Evolutionary conservation across 2,113 vertebrate genomes (phyloP), one percentile per base, ranked within the genome.

Genomic region (Prionailurus viverrinus): DNA sequence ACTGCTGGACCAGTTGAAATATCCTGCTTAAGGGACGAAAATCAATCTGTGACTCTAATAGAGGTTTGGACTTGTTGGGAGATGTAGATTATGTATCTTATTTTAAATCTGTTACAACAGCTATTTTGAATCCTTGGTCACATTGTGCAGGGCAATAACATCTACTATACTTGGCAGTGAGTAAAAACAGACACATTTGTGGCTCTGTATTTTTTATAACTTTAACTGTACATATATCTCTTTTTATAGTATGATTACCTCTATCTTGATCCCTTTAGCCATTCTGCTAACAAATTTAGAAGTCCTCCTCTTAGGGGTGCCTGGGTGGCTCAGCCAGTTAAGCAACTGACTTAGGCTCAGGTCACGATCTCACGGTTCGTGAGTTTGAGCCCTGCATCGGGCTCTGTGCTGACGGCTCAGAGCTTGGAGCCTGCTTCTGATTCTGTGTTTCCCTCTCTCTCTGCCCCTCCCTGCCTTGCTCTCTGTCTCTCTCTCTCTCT

Each of bases 221-320:
- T 29, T 93, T 36, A 94, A 3, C 27, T 93, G 25, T 12, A 78
- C 27, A 29, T 53, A 29, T 87, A 68, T 78, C 33, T 96, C 53
- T 79, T 89, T 91, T 92, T 80, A 58, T 58, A 84, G 61, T 91
- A 45, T 82, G 51, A 87, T 65, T 94, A 94, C 51, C 41, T 92
- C 10, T 63, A 1, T 95, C 65, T 87, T 85, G 63, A 84, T 41
- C 36, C 5, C n/a, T 71, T 68, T 90, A 80, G 53, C 74, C 21
- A 33, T 74, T 68, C 21, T 66, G 1, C 79, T 74, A 45, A 51
- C 48, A 84, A 58, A 82, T 94, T 78, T 93, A 51, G 73, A 97
- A 65, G 41, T 73, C 21, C 31, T 63, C 25, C 18, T 90, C n/a
- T 92, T 61, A 61, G 58, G 58, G 58, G 58, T 7, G 21, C 21